Evolutionary conservation across 2,888 invertebrate species (phyloP), one percentile per base, ranked within the genome.

Genomic region (Campopleginae sp.): DNA sequence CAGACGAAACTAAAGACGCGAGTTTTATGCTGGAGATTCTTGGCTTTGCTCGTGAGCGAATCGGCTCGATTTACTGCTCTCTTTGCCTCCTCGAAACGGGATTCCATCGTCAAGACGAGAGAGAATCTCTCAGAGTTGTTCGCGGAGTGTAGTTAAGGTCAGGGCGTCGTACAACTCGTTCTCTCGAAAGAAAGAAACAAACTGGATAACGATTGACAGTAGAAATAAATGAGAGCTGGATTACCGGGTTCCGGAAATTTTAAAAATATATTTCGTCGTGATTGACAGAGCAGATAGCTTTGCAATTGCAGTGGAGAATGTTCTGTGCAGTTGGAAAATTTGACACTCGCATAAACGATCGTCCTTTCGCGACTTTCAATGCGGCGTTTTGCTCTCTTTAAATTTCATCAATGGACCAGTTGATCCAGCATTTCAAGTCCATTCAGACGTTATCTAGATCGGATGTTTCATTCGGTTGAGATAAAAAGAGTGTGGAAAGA

Each of bases 71-170:
- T 65, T 27, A 38, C 54, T 78, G 42, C n/a, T 80, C 80, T 74
- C 54, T 72, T 65, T 71, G 10, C 54, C 79, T 82, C 75, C 76
- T 77, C 68, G 63, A 80, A 83, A 74, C 72, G 79, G 76, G 66
- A 85, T 85, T 82, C 83, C 85, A 75, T 61, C 77, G 48, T 12
- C 58, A 61, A 76, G 72, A 51, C 81, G 72, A 74, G 74, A 72
- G 75, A 75, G 65, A 44, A 72, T 76, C 44, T 65, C 58, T 68
- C 66, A n/a, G 54, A 71, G 54, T 58, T 76, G 58, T 23, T 23
- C 38, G 8, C 38, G 8, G 1, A 38, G 42, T 54, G 46, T 42
- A 71, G 76, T 71, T 82, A 79, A 74, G 74, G 68, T 70, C 74
- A 61, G 46, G 48, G 23, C 63, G 61, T 63, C 63, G 61, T 63